These are phyloP conservation scores for Dasypus novemcinctus DNA, from an alignment of 2,113 vertebrate species.

Conservation along the genomic window DNA sequence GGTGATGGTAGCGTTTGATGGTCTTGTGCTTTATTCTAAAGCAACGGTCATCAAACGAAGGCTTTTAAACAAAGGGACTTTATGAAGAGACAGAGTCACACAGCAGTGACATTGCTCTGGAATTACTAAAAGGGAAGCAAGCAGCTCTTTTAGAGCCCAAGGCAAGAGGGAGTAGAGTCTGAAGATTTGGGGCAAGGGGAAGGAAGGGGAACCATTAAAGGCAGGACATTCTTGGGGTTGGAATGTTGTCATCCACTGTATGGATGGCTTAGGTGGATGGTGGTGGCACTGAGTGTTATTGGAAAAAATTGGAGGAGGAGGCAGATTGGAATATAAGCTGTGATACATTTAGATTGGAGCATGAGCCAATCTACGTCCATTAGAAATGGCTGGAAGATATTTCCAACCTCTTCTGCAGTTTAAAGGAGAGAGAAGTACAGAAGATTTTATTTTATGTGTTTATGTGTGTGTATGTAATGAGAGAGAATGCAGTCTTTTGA, in stretches of 20 bases:
- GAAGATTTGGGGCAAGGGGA: background rate
- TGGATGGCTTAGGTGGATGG: too few species aligned
- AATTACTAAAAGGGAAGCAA: background rate
- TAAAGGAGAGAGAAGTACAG: background rate
- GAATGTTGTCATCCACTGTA: fast-evolving
- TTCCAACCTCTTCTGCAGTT: background rate
- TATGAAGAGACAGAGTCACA: too few species aligned
- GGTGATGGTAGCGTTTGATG: too few species aligned
- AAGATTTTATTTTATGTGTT: background rate
- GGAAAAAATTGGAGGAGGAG: background rate
- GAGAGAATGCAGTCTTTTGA: background rate
- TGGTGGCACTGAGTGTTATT: background rate
- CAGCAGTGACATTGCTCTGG: too few species aligned
- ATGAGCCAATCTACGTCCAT: background rate
- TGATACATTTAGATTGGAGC: background rate
- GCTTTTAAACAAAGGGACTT: background rate
- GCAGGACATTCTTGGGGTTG: too few species aligned
- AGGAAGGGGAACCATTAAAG: too few species aligned
- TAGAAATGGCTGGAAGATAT: background rate
- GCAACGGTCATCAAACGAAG: fast-evolving
- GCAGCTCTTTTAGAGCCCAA: too few species aligned
- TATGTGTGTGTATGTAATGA: background rate
- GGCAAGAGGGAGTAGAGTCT: background rate
- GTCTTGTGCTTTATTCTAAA: too few species aligned
- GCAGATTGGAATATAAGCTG: background rate